phyloP scores from a whole-genome alignment of 2,888 invertebrate species.

The Synanthedon andrenaeformis region DNA sequence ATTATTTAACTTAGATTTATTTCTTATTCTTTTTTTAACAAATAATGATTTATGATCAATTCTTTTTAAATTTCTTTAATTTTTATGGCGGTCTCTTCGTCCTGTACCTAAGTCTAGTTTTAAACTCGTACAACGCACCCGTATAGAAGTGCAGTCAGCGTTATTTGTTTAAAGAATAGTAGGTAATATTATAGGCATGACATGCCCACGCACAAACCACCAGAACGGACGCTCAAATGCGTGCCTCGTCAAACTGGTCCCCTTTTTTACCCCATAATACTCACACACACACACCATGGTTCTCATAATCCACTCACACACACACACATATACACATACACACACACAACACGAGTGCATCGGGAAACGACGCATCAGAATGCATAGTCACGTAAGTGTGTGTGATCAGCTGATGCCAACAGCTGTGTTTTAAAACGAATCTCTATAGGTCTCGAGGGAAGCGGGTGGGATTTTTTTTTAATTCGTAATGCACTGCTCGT shows the following conservation, averaged over 20 bases:
- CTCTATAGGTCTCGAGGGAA: conserved; percentile 8
- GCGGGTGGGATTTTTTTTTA: background rate
- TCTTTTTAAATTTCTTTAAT: too few species aligned
- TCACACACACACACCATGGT: conserved; percentile 15
- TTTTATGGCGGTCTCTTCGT: too few species aligned
- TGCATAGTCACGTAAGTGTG: conserved; percentile 20
- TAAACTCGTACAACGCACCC: too few species aligned
- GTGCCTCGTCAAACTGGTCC: conserved; percentile 44
- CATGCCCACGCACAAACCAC: background rate
- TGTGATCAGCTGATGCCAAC: conserved; percentile 51
- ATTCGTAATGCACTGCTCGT: background rate
- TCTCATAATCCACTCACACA: conserved; percentile 29
- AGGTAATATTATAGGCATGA: too few species aligned
- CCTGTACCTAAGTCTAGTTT: too few species aligned
- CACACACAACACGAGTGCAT: conserved; percentile 3
- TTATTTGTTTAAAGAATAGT: too few species aligned
- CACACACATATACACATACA: conserved; percentile 9
- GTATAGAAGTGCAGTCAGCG: too few species aligned
- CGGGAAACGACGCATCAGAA: conserved; percentile 2
- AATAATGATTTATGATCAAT: too few species aligned
- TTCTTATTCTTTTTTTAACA: too few species aligned
- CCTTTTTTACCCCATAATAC: conserved; percentile 3
- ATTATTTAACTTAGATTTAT: too few species aligned
- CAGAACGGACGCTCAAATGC: conserved; percentile 33
- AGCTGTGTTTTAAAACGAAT: conserved; percentile 39